Evolutionary conservation across 2,113 vertebrate species (phyloP).

Genomic region (Ameiurus melas): DNA sequence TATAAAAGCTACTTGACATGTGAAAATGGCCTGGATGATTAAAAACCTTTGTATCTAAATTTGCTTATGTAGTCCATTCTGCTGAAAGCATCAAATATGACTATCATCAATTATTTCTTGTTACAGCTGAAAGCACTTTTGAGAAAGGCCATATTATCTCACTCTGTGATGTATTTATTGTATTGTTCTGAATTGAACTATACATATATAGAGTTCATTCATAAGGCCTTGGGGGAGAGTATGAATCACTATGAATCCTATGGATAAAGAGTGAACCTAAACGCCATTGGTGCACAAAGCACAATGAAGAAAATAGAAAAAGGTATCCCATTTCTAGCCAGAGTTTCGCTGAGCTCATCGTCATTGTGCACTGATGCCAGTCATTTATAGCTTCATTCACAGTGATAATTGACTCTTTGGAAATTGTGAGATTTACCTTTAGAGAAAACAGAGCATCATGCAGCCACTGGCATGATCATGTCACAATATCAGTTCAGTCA

Average conservation of each 20-base stretch:
- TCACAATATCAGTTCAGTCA: constrained; percentile 28
- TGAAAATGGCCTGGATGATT: neutral
- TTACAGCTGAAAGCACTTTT: neutral
- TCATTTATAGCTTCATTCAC: constrained; percentile 38
- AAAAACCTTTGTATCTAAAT: neutral
- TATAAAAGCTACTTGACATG: neutral
- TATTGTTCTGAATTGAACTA: neutral
- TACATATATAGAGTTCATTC: neutral
- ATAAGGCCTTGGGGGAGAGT: neutral
- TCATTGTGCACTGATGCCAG: neutral
- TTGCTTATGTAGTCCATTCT: neutral
- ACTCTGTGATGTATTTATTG: constrained; percentile 1
- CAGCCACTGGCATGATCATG: neutral
- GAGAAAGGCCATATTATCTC: neutral
- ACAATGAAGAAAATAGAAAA: constrained; percentile 13
- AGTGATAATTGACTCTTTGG: constrained; percentile 27
- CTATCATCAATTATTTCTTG: neutral
- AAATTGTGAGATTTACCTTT: constrained; percentile 18
- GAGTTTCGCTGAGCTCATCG: neutral
- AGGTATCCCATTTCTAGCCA: constrained; percentile 11
- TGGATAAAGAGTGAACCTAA: neutral
- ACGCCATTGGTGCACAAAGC: neutral
- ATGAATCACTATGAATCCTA: too few relatives aligned
- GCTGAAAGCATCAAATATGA: neutral
- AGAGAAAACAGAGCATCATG: constrained; percentile 13